A percentile compares a stretch with the other conserved stretches of the same genome.
phyloP scores from a whole-genome alignment of 2,888 invertebrate genomes.

The Dermolepida albohirtum region DNA sequence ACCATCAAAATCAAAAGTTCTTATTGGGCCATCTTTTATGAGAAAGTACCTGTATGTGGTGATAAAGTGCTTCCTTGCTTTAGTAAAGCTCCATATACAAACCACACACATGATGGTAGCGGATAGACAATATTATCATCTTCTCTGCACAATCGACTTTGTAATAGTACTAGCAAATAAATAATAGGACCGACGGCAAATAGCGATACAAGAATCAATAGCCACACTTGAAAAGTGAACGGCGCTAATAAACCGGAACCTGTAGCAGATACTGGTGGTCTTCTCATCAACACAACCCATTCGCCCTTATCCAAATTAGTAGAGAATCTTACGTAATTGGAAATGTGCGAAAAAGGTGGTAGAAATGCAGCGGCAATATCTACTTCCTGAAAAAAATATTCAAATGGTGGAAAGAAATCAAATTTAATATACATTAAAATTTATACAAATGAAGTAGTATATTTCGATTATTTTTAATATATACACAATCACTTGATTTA shows the following conservation, averaged over 20 bases:
- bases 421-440: too few relatives aligned
- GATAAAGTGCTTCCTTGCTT: conserved; percentile 87
- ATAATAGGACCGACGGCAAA: conserved; percentile 83
- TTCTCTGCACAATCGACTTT: conserved; percentile 73
- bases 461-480: too few relatives aligned
- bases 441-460: too few relatives aligned
- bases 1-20: too few relatives aligned
- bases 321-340: conserved; percentile 71
- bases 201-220: conserved; percentile 78
- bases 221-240: conserved; percentile 73
- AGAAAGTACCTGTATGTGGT: conserved; percentile 78
- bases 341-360: conserved; percentile 73
- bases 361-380: conserved; percentile 84
- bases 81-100: conserved; percentile 87
- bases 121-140: conserved; percentile 70
- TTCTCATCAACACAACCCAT: conserved; percentile 83
- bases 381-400: conserved; percentile 69
- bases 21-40: too few relatives aligned
- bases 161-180: conserved; percentile 75
- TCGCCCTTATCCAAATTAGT: conserved; percentile 78
- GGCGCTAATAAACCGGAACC: conserved; percentile 87
- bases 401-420: conserved; percentile 36
- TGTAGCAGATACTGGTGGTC: conserved; percentile 84
- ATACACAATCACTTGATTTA: too few relatives aligned
- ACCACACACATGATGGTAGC: conserved; percentile 83